Percentiles rank a stretch among this genome's conserved stretches.
Conservation (phyloP, 2,113 vertebrate species). For the Strigops habroptila region DNA sequence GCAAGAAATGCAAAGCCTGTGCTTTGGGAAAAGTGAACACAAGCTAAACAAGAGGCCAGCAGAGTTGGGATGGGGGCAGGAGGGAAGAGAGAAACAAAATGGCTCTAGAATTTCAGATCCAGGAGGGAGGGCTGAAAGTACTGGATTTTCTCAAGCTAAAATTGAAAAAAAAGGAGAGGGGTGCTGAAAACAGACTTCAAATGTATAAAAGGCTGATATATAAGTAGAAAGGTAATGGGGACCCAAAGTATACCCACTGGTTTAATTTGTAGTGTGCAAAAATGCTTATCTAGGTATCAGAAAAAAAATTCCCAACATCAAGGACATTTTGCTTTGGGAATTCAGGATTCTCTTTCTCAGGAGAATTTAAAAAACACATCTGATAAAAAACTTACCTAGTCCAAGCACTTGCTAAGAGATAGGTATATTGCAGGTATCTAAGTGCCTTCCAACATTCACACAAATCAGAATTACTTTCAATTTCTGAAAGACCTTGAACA, state of each 20-base stretch:
- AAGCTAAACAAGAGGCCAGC: not conserved
- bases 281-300: not conserved
- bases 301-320: not conserved
- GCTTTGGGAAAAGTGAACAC: not conserved
- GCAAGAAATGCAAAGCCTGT: not conserved
- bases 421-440: too few relatives aligned
- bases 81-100: not conserved
- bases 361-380: not conserved
- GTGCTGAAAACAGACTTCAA: not conserved
- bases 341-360: not conserved
- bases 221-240: not conserved
- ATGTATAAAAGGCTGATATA: not conserved
- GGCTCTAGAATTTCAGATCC: not conserved
- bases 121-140: not conserved
- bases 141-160: not conserved
- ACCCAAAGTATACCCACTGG: not conserved
- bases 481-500: not conserved
- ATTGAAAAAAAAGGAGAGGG: not conserved
- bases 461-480: not conserved
- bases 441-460: not conserved
- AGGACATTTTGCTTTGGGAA: not conserved
- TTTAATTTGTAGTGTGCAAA: not conserved
- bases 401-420: too few relatives aligned
- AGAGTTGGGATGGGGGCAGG: not conserved
- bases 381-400: not conserved